Evolutionary conservation across 2,888 invertebrate genomes (phyloP).

Genomic region (Drosophila pseudotakahashii): DNA sequence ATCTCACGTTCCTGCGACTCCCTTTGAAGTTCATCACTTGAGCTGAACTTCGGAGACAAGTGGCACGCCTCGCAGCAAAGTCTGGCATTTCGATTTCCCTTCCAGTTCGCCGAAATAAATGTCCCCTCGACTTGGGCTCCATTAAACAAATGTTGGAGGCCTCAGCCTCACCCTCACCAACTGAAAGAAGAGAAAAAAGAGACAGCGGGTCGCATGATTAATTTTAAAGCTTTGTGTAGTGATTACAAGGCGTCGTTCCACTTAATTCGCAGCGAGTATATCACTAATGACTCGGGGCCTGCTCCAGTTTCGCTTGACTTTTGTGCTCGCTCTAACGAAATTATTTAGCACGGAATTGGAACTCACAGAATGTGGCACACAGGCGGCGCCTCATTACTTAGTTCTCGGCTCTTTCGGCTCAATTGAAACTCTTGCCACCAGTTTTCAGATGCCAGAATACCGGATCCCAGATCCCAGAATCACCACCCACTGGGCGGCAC

Average conservation of each 20-base stretch:
- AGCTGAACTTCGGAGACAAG: slow-evolving; percentile 72
- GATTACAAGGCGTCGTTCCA: slow-evolving; percentile 43
- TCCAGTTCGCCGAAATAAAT: slow-evolving; percentile 25
- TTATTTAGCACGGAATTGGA: slow-evolving; percentile 57
- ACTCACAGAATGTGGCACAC: slow-evolving; percentile 19
- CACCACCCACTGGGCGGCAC: slow-evolving; percentile 51
- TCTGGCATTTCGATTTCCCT: slow-evolving; percentile 51
- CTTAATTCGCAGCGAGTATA: slow-evolving; percentile 48
- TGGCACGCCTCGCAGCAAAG: slow-evolving; percentile 55
- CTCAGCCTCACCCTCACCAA: not conserved
- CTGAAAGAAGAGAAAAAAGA: not conserved
- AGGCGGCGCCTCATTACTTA: slow-evolving; percentile 62
- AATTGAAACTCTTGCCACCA: slow-evolving; percentile 58
- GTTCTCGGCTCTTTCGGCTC: slow-evolving; percentile 38
- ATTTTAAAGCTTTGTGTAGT: slow-evolving; percentile 59
- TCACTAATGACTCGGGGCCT: slow-evolving; percentile 60
- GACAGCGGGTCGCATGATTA: slow-evolving; percentile 65
- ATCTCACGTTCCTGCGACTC: not conserved
- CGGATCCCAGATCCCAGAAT: slow-evolving; percentile 6
- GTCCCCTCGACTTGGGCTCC: slow-evolving; percentile 41
- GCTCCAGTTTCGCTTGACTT: slow-evolving; percentile 53
- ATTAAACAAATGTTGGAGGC: slow-evolving; percentile 51
- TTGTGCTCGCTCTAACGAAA: slow-evolving; percentile 59
- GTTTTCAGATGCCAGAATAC: slow-evolving; percentile 16
- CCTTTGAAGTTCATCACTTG: slow-evolving; percentile 67